These are phyloP conservation scores for Willowsia nigromaculata DNA, from an alignment of 2,888 invertebrate genomes.

Conservation along the genomic window DNA sequence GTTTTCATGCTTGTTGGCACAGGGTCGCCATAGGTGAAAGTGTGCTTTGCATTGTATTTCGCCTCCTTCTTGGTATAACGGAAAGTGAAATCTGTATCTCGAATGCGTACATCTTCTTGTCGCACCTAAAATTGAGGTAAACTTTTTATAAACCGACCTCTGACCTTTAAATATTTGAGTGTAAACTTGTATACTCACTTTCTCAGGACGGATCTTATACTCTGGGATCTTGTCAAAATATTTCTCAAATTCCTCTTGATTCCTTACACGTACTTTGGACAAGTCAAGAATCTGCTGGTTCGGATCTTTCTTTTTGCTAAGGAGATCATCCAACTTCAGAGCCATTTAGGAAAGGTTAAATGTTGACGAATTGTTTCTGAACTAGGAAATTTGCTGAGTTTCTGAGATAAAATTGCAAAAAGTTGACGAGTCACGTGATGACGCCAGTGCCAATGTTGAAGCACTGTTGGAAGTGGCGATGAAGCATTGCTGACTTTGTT, in stretches of 20 bases:
- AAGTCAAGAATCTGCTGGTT: slow-evolving; percentile 89
- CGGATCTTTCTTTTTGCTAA: slow-evolving; percentile 91
- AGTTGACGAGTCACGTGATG: too few species aligned
- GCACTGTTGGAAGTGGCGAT: too few species aligned
- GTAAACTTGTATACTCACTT: slow-evolving; percentile 82
- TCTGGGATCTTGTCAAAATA: slow-evolving; percentile 93
- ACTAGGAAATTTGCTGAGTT: too few species aligned
- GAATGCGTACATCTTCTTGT: slow-evolving; percentile 88
- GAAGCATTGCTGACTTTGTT: too few species aligned
- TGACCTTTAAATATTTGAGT: too few species aligned
- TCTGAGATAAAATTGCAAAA: too few species aligned
- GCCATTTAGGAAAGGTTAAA: too few species aligned
- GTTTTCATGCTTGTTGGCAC: slow-evolving; percentile 90
- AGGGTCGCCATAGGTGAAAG: slow-evolving; percentile 87
- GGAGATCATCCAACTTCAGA: slow-evolving; percentile 90
- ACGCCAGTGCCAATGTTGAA: too few species aligned
- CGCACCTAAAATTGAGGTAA: too few species aligned
- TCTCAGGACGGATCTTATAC: slow-evolving; percentile 93
- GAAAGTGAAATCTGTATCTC: slow-evolving; percentile 84
- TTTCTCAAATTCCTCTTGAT: slow-evolving; percentile 90
- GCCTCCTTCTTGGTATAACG: slow-evolving; percentile 87
- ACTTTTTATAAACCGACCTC: too few species aligned
- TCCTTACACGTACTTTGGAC: slow-evolving; percentile 88
- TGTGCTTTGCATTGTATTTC: slow-evolving; percentile 84
- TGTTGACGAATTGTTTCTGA: too few species aligned